Conservation (phyloP, 2,888 invertebrate species). For the Ophion ventricosus region DNA sequence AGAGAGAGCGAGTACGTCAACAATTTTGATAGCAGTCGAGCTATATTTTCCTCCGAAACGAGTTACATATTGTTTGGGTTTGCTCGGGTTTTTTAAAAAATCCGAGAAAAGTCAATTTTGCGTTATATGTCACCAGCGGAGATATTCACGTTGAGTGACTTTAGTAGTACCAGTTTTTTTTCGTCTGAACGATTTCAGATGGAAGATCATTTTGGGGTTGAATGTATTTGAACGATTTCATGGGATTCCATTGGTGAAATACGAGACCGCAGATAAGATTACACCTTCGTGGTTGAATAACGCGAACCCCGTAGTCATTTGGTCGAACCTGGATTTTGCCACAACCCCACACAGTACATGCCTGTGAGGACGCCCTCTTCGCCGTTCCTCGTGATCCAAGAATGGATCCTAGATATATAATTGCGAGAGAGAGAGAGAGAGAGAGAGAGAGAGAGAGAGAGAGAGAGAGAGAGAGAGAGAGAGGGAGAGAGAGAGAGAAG, state of each 20-base stretch:
- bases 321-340: constrained; percentile 36
- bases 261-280: constrained; percentile 21
- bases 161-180: not conserved
- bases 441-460: not conserved
- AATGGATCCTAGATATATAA: constrained; percentile 35
- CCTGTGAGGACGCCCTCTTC: constrained; percentile 25
- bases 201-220: not conserved
- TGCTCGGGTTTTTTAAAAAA: not conserved
- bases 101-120: not conserved
- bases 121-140: not conserved
- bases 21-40: not conserved
- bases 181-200: not conserved
- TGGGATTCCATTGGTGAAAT: constrained; percentile 13
- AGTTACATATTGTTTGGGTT: not conserved
- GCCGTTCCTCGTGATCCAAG: constrained; percentile 18
- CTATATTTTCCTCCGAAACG: not conserved
- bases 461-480: not conserved
- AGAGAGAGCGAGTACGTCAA: too few relatives aligned
- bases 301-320: constrained; percentile 21
- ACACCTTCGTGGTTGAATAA: constrained; percentile 31
- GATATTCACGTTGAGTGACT: not conserved
- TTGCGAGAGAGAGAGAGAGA: constrained; percentile 22
- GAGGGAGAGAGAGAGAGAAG: constrained; percentile 32
- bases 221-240: constrained; percentile 5
- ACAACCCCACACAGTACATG: constrained; percentile 16